A percentile compares a stretch with the other conserved stretches of the same genome.
phyloP scores from a whole-genome alignment of 2,797 vertebrate species.

The Synaphobranchus kaupii region DNA sequence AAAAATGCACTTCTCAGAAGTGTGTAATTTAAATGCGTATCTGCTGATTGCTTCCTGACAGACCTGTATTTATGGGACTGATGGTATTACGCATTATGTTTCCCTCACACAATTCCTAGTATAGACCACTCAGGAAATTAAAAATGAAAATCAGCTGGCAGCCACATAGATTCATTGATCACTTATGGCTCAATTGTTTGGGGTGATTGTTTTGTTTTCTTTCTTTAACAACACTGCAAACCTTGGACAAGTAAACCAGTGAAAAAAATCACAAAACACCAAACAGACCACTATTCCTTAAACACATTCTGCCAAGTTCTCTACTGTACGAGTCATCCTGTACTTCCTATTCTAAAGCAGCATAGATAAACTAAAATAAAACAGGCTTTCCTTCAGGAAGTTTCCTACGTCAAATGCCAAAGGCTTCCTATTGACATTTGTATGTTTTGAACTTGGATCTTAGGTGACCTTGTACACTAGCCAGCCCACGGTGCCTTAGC shows the following conservation, averaged over 20 bases:
- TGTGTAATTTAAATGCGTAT: constrained; percentile 17
- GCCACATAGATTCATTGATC: constrained; percentile 52
- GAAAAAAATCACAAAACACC: constrained; percentile 44
- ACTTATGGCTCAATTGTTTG: constrained; percentile 54
- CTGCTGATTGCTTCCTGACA: constrained; percentile 49
- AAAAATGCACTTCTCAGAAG: constrained; percentile 14
- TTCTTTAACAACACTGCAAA: constrained; percentile 57
- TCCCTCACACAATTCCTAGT: constrained; percentile 51
- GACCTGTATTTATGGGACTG: constrained; percentile 44
- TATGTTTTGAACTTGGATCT: background rate
- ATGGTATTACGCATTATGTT: constrained; percentile 51
- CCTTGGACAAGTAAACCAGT: constrained; percentile 44
- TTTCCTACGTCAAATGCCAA: background rate
- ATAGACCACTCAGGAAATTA: constrained; percentile 50
- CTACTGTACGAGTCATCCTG: background rate
- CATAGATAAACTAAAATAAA: background rate
- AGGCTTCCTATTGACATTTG: background rate
- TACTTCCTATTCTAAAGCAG: background rate
- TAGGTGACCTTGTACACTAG: background rate
- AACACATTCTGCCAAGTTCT: background rate
- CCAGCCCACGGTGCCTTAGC: background rate
- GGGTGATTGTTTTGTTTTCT: constrained; percentile 43
- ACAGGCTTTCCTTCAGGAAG: background rate
- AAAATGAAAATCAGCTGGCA: constrained; percentile 52
- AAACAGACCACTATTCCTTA: constrained; percentile 39